A percentile compares a stretch with the other conserved stretches of the same genome.
Evolutionary conservation across 2,797 vertebrate genomes (phyloP).

Genomic region (Amblyraja radiata): DNA sequence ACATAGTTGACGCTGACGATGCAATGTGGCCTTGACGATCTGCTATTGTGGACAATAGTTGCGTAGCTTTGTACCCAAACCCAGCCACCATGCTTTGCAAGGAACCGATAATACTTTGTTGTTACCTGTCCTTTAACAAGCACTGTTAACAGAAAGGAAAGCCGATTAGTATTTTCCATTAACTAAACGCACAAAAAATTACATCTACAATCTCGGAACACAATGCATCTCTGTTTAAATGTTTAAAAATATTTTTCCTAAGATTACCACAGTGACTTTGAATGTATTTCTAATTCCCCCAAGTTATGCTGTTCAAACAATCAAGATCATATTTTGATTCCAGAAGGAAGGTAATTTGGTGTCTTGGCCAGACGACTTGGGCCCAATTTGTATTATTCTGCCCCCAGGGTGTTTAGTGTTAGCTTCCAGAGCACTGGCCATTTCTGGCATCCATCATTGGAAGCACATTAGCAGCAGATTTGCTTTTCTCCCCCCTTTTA

Average conservation of each 20-base stretch:
- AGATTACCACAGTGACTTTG: background rate
- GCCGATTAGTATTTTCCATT: background rate
- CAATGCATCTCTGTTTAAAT: background rate
- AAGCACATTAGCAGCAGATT: conserved; percentile 16
- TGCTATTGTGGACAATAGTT: conserved; percentile 94
- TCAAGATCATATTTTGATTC: conserved; percentile 22
- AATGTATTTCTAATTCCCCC: conserved; percentile 8
- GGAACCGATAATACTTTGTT: conserved; percentile 91
- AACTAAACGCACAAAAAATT: background rate
- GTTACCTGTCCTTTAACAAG: conserved; percentile 95
- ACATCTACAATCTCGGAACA: background rate
- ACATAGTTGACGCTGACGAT: conserved; percentile 98
- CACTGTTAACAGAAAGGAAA: conserved; percentile 60
- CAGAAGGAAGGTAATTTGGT: conserved; percentile 1
- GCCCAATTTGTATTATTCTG: conserved; percentile 16
- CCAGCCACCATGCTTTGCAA: conserved; percentile 94
- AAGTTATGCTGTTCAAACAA: background rate
- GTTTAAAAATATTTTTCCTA: background rate
- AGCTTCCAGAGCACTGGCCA: background rate
- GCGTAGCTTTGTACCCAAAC: conserved; percentile 97
- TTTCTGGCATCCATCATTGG: background rate
- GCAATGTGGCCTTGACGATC: conserved; percentile 91
- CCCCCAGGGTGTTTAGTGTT: background rate
- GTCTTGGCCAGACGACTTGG: background rate
- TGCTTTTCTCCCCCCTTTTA: background rate